Base-by-base conservation (phyloP, 2,113 vertebrate species). In the Orthochromis indermauri region DNA sequence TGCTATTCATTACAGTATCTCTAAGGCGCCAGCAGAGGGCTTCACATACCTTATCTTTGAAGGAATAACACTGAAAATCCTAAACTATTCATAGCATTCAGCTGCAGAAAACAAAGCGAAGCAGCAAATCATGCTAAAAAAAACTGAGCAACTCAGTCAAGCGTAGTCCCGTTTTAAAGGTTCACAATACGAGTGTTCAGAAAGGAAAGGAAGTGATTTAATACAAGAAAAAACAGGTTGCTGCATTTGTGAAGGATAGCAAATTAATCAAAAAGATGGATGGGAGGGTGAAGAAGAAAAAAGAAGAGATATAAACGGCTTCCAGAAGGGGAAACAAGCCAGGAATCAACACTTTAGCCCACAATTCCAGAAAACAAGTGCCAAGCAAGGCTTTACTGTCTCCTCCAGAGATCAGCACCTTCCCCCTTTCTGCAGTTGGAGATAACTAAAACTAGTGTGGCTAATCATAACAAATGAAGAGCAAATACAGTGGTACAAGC, bases 391-490 rank as follows among this genome's bases (percentile, higher is more conserved):
- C 80, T 84, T 91, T 76, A 54, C 82, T 80, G 78, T 84, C 31
- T 16, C 7, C 71, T 85, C 79, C 7, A 35, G 68, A 76, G 47
- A 57, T 21, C n/a, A n/a, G 57, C 73, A 73, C 63, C 89, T 80
- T 68, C 53, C 4, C 24, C 33, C 61, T 81, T 55, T 51, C 28
- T 19, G 17, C 80, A 81, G 88, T 80, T 73, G 82, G 84, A 91
- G 11, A 71, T 4, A 33, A 90, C 40, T 53, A 17, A 86, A 79
- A 82, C 80, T 53, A 79, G 85, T 14, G 28, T 6, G 37, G 9
- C 73, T 84, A 66, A 89, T 90, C 26, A 14, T 35, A 57, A 87
- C n/a, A 59, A 91, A 90, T 78, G 84, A 84, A 78, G 59, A 89
- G 80, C 87, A 88, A 89, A 91, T 10, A 78, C 17, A 21, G 86